phyloP scores from a whole-genome alignment of 2,888 invertebrate genomes.

The Aspidiotus destructor region DNA sequence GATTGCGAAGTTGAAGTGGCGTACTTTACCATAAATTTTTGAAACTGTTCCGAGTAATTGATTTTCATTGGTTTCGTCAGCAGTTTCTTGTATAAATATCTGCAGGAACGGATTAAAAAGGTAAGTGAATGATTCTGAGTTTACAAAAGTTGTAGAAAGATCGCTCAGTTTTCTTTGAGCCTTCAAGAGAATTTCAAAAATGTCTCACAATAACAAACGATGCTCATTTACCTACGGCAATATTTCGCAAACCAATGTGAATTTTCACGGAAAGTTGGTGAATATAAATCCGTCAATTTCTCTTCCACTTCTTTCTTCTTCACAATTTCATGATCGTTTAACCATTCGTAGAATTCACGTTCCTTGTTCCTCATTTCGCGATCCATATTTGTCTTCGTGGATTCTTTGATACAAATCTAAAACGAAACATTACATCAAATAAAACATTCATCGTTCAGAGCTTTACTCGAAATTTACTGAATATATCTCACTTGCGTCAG shows the following conservation, averaged over 20 bases:
- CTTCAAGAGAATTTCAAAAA: no score
- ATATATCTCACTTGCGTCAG: slow-evolving; percentile 3
- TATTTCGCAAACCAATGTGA: slow-evolving; percentile 20
- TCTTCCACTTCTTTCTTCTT: slow-evolving; percentile 7
- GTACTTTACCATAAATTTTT: slow-evolving; percentile 21
- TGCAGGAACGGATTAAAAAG: neutral
- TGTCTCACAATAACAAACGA: neutral
- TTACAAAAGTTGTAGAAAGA: neutral
- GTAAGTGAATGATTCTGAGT: no score
- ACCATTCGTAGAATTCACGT: slow-evolving; percentile 16
- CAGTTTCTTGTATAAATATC: slow-evolving; percentile 5
- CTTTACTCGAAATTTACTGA: neutral
- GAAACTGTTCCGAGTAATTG: slow-evolving; percentile 18
- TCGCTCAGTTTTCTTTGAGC: neutral
- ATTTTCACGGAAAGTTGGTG: neutral
- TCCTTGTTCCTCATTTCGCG: neutral
- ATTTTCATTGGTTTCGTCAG: slow-evolving; percentile 10
- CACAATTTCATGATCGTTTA: neutral
- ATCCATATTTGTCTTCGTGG: neutral
- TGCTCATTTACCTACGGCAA: slow-evolving; percentile 9
- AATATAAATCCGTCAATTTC: slow-evolving; percentile 8
- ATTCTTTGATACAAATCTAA: slow-evolving; percentile 9
- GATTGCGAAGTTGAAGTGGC: slow-evolving; percentile 14
- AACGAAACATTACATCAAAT: neutral
- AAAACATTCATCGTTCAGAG: neutral